phyloP scores from a whole-genome alignment of 2,888 invertebrate species.

The Strigamia transsilvanica region DNA sequence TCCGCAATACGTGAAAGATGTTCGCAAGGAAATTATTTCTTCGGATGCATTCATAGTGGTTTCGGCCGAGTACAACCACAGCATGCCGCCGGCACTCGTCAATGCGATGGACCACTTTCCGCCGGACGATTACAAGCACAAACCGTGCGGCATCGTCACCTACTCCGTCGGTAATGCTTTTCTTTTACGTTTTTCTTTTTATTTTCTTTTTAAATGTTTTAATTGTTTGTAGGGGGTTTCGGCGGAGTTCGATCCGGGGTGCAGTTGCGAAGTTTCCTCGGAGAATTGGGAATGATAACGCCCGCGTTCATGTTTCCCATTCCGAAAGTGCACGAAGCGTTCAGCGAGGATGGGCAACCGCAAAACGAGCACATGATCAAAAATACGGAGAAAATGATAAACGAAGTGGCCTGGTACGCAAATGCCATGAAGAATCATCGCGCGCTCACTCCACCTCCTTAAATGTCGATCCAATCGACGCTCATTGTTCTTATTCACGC shows the following conservation, averaged over 20 bases:
- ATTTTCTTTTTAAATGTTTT: conserved; percentile 17
- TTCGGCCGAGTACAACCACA: conserved; percentile 65
- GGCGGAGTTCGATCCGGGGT: conserved; percentile 64
- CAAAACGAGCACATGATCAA: conserved; percentile 59
- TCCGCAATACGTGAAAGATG: conserved; percentile 61
- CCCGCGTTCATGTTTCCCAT: conserved; percentile 63
- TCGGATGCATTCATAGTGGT: conserved; percentile 66
- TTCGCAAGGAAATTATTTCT: conserved; percentile 59
- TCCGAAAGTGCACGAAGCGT: conserved; percentile 61
- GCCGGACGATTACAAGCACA: conserved; percentile 62
- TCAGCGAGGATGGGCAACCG: conserved; percentile 62
- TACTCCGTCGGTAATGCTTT: conserved; percentile 62
- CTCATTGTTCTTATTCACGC: too few species aligned
- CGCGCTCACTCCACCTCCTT: neutral
- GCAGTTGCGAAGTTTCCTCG: conserved; percentile 62
- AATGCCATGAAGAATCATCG: conserved; percentile 61
- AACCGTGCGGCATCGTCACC: conserved; percentile 61
- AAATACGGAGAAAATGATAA: conserved; percentile 60
- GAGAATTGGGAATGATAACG: conserved; percentile 64
- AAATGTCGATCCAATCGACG: neutral
- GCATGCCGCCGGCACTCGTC: conserved; percentile 65
- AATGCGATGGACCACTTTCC: conserved; percentile 66
- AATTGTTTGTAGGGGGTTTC: conserved; percentile 60
- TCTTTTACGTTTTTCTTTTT: neutral
- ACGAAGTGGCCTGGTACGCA: conserved; percentile 65